A percentile compares a stretch with the other conserved stretches of the same genome.
Evolutionary conservation across 2,113 vertebrate genomes (phyloP).

Genomic region (Zosterops pallidus): DNA sequence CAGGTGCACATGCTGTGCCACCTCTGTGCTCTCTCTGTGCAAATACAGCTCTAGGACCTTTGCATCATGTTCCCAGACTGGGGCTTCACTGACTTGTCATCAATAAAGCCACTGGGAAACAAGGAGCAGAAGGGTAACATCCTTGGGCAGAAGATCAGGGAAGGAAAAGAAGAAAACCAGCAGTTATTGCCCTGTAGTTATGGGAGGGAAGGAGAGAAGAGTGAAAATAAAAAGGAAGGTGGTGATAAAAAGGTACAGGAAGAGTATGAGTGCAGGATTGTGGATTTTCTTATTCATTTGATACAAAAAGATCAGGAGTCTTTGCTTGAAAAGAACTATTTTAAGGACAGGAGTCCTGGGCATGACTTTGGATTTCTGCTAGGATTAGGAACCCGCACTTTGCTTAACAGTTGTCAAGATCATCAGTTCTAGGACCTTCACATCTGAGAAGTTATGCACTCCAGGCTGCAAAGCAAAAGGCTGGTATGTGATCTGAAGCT

Average conservation of each 20-base stretch:
- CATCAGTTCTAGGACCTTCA: slow-evolving; percentile 2
- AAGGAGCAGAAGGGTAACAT: not conserved
- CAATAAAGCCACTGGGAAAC: not conserved
- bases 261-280: not conserved
- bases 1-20: not conserved
- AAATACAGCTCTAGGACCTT: not conserved
- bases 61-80: not conserved
- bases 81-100: not conserved
- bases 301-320: not conserved
- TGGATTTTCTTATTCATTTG: not conserved
- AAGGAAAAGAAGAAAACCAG: not conserved
- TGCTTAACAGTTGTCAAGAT: slow-evolving; percentile 22
- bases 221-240: not conserved
- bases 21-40: not conserved
- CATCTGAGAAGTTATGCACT: not conserved
- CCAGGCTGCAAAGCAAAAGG: slow-evolving; percentile 11
- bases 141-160: not conserved
- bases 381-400: not conserved
- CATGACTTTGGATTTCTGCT: not conserved
- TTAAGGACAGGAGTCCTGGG: not conserved
- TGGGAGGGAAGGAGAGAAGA: not conserved
- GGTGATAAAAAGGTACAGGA: not conserved
- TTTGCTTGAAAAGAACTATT: not conserved
- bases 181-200: not conserved
- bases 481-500: slow-evolving; percentile 6